Conservation (phyloP, 2,888 invertebrate species). For the Tethea ocularis region DNA sequence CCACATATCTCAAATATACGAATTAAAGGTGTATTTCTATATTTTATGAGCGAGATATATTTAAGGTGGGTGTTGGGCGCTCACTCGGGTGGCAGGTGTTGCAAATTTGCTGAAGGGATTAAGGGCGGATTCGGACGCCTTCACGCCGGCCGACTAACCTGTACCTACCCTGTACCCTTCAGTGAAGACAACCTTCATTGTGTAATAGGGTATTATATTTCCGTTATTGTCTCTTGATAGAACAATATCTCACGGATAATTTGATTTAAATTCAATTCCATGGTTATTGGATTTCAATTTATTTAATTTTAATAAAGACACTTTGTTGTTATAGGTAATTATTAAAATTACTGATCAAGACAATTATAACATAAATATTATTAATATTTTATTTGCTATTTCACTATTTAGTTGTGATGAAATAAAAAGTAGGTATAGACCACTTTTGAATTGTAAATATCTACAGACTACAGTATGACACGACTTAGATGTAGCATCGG, state of each 20-base stretch:
- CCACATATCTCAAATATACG: too few relatives aligned
- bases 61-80: neutral
- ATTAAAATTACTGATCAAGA: too few relatives aligned
- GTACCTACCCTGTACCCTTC: neutral
- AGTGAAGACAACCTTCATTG: neutral
- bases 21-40: neutral
- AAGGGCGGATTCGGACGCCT: neutral
- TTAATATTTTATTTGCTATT: too few relatives aligned
- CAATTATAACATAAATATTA: too few relatives aligned
- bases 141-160: neutral
- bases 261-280: neutral
- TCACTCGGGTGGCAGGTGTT: neutral
- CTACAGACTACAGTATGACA: too few relatives aligned
- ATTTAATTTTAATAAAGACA: too few relatives aligned
- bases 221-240: neutral
- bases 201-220: neutral
- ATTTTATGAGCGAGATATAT: neutral
- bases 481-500: too few relatives aligned
- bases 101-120: neutral
- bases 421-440: too few relatives aligned
- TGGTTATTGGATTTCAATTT: neutral
- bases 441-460: too few relatives aligned
- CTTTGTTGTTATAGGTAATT: too few relatives aligned
- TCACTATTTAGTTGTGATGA: too few relatives aligned
- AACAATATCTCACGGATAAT: neutral